Evolutionary conservation across 2,888 invertebrate species (phyloP), one percentile per base, ranked within the genome.

Genomic region (Macrosoma leucophasiata): DNA sequence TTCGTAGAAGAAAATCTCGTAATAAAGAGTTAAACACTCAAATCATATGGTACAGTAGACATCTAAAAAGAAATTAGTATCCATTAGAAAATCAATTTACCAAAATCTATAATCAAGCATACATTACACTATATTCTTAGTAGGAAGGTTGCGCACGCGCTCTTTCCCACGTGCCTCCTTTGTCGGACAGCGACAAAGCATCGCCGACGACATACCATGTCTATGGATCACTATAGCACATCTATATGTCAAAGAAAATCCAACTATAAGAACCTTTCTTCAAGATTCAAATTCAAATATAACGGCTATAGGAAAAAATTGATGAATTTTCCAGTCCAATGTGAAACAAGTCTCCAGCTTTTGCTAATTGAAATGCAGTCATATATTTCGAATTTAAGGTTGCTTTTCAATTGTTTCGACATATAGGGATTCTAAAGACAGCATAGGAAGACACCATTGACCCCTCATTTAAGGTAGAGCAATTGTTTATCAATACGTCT

Each of bases 401-500:
- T 34, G 33, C 13, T 4, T 36, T 51, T 62, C 1, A 9, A 6
- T 19, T 32, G 46, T 31, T 28, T 36, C 40, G 32, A 33, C 38
- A 47, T 47, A 53, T 59, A 54, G 56, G 50, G 43, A 45, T 53
- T 53, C 45, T 47, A 52, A 55, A 53, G 50, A 43, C 30, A 27
- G 33, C 40, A 43, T 45, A 47, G 50, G 52, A 52, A 57, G 58
- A 51, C 55, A 53, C 48, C 52, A 61, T 60, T 81, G 82, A 82
- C 81, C 78, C 70, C 78, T 78, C 69, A 77, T 82, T 78, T 78
- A 78, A 82, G 79, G 66, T 75, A 72, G 76, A 72, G 73, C 78
- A 79, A 81, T 82, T 79, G 82, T 81, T 82, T 82, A 81, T 84
- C 77, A 78, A 79, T 79, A 76, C 59, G 62, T 51, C 61, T 75